A percentile compares a stretch with the other conserved stretches of the same genome.
These are phyloP conservation scores for Polydrusus pterygomalis DNA, from an alignment of 2,888 invertebrate species.

Conservation along the genomic window DNA sequence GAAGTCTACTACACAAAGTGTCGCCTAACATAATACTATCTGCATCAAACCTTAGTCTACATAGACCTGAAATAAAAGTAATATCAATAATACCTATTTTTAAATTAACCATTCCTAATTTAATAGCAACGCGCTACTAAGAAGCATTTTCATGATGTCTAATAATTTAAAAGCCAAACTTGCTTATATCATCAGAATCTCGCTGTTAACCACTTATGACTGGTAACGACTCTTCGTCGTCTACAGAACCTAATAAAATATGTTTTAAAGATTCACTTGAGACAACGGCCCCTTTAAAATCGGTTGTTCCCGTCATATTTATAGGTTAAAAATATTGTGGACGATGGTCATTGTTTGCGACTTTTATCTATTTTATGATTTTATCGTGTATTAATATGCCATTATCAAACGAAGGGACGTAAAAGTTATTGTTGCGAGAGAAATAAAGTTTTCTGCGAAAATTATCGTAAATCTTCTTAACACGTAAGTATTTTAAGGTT, in stretches of 20 bases:
- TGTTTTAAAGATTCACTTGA: conserved; percentile 10
- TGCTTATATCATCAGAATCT: conserved; percentile 1
- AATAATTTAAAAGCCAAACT: too few relatives aligned
- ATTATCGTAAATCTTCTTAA: too few relatives aligned
- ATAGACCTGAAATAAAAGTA: too few relatives aligned
- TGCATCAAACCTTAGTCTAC: too few relatives aligned
- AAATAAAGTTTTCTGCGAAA: neutral
- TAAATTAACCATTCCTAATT: too few relatives aligned
- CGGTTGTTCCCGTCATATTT: conserved; percentile 16
- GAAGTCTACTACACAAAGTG: too few relatives aligned
- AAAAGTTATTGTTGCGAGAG: too few relatives aligned
- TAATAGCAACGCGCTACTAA: too few relatives aligned
- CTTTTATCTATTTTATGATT: conserved; percentile 14
- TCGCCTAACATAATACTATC: too few relatives aligned
- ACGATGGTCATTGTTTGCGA: conserved; percentile 24
- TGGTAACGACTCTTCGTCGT: neutral
- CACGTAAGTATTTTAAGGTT: too few relatives aligned
- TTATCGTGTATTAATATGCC: conserved; percentile 2
- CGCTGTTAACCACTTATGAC: neutral
- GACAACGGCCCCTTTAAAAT: conserved; percentile 22
- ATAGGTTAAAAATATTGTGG: conserved; percentile 12
- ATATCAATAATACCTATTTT: too few relatives aligned
- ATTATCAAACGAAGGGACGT: neutral
- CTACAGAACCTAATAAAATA: conserved; percentile 17
- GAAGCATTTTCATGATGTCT: too few relatives aligned